Conservation (phyloP, 2,888 invertebrate genomes). For the Myathropa florea region DNA sequence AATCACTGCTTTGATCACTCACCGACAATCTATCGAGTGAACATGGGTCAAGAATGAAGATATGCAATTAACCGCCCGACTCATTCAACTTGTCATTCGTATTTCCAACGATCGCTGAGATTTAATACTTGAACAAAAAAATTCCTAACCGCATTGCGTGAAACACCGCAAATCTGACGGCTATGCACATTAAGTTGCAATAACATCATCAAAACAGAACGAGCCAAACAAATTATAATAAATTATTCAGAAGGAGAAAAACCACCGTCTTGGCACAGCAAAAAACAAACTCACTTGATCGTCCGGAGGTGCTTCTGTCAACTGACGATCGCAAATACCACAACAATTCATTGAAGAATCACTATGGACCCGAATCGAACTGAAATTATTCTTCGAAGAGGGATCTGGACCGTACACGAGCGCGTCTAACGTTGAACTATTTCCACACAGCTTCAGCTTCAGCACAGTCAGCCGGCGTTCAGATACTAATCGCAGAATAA, state of each 20-base stretch:
- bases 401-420: neutral
- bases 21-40: too few species aligned
- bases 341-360: neutral
- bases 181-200: neutral
- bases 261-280: neutral
- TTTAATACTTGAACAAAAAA: neutral
- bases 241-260: neutral
- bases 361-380: neutral
- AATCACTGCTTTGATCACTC: too few species aligned
- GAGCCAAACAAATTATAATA: too few species aligned
- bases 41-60: too few species aligned
- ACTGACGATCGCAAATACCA: neutral
- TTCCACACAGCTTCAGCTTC: neutral
- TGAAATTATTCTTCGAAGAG: neutral
- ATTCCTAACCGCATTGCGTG: too few species aligned
- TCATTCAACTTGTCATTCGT: too few species aligned
- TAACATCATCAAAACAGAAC: neutral
- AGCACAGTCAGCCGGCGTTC: neutral
- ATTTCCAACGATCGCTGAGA: too few species aligned
- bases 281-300: neutral
- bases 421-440: conserved; percentile 21
- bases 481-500: neutral
- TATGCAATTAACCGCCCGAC: too few species aligned
- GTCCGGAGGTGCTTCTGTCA: neutral
- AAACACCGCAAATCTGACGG: neutral